phyloP scores from a whole-genome alignment of 2,888 invertebrate species.

The Campopleginae sp. region DNA sequence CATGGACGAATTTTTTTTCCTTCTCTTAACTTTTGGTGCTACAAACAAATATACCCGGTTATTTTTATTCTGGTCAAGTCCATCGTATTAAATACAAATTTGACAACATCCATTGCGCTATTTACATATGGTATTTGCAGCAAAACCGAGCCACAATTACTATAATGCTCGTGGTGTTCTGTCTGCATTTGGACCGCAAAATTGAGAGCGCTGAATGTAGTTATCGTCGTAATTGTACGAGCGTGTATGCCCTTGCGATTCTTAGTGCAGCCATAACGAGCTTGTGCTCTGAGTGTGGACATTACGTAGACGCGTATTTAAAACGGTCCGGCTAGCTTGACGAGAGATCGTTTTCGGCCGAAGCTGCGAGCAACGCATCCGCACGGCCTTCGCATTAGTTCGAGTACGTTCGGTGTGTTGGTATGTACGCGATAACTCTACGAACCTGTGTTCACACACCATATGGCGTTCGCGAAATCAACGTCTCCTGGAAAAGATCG shows the following conservation, averaged over 20 bases:
- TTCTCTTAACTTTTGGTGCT: not conserved
- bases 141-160: conserved; percentile 39
- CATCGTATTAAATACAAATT: not conserved
- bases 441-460: not conserved
- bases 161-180: conserved; percentile 38
- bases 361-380: conserved; percentile 58
- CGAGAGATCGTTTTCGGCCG: conserved; percentile 48
- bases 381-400: conserved; percentile 42
- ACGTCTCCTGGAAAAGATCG: not conserved
- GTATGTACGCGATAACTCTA: not conserved
- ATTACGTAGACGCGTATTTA: conserved; percentile 59
- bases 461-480: not conserved
- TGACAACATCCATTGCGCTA: not conserved
- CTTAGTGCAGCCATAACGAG: conserved; percentile 5
- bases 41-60: not conserved
- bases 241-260: conserved; percentile 16
- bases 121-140: not conserved
- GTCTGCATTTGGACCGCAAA: conserved; percentile 52
- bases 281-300: conserved; percentile 14
- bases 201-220: conserved; percentile 58
- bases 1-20: not conserved
- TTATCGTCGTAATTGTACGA: conserved; percentile 37
- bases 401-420: not conserved
- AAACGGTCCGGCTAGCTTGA: conserved; percentile 48
- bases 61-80: not conserved